Evolutionary conservation across 1,140 invertebrate genomes (phyloP), one percentile per base, ranked within the genome.

Genomic region (Hormaphis cornu): DNA sequence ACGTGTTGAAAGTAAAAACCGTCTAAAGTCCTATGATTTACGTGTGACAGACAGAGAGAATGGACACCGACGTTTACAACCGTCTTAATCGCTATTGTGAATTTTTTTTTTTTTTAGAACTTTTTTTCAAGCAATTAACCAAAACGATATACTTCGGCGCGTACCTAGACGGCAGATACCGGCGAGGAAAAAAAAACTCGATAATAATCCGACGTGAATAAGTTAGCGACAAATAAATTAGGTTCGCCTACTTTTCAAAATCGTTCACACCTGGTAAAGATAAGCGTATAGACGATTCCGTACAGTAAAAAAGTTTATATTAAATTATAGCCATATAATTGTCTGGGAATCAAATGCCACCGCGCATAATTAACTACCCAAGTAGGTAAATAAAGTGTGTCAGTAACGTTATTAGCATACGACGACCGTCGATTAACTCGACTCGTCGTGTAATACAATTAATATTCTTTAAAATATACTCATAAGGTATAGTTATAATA

Each of bases 361-460:
- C 16, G 54, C n/a, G n/a, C n/a, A n/a, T n/a, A n/a, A n/a, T n/a
- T n/a, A n/a, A n/a, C n/a, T n/a, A n/a, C n/a, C n/a, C n/a, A 58
- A 58, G 37, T 37, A 58, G 40, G 37, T 58, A 58, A 37, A 40
- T 40, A 40, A 58, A 58, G 35, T 58, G 54, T 58, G 33, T 58
- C 35, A 58, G 35, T n/a, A n/a, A n/a, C n/a, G n/a, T 58, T 40
- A 58, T 58, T 58, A 58, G 35, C 54, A 58, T 58, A 58, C n/a
- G n/a, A n/a, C n/a, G n/a, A n/a, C n/a, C n/a, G n/a, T n/a, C n/a
- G n/a, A n/a, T n/a, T n/a, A n/a, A n/a, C n/a, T n/a, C n/a, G n/a
- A n/a, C n/a, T n/a, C n/a, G n/a, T n/a, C n/a, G n/a, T n/a, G n/a
- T n/a, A n/a, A n/a, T n/a, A n/a, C n/a, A n/a, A n/a, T n/a, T n/a